Evolutionary conservation across 2,888 invertebrate genomes (phyloP), one percentile per base, ranked within the genome.

Genomic region (Nymphalis urticae): DNA sequence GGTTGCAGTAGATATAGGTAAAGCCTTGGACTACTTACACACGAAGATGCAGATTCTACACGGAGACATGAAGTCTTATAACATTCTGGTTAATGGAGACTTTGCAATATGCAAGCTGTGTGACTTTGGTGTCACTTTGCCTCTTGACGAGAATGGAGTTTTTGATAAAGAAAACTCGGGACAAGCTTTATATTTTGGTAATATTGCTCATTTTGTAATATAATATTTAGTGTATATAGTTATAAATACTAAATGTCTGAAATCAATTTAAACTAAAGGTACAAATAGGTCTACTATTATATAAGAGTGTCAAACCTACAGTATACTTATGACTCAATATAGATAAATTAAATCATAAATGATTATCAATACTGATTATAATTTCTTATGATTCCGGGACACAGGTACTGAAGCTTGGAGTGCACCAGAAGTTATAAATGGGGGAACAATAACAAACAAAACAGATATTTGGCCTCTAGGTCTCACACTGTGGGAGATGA

Each of bases 51-150:
- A 94, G 64, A 88, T 97, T 54, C 85, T 97, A 10, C 97, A 97
- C 72, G 96, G 97, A 42, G 97, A 97, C 83, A 90, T 97, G 51
- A 97, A 97, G 86, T 97, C 97, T 0, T 96, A 94, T 80, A 97
- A 97, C 82, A 89, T 97, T 54, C 92, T 97, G 0, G 93, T 97
- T 0, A 96, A 97, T 73, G 95, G 95, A 16, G 94, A 96, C 80
- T 97, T 96, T 82, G 93, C 93, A 42, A 91, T 94, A 1, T 95
- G 97, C 74, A 97, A 97, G 84, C 86, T 97, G 21, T 97, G 97
- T 77, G 97, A 97, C 86, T 97, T 97, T 83, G 97, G 97, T 4
- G 96, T 97, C n/a, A 95, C 95, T 32, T 78, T 97, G 71, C 95
- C 95, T 0, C 83, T 97, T 2, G 94, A 95, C 59, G 90, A 94